A percentile compares a stretch with the other conserved stretches of the same genome.
Conservation (phyloP, 2,888 invertebrate genomes). For the Agrochola litura region DNA sequence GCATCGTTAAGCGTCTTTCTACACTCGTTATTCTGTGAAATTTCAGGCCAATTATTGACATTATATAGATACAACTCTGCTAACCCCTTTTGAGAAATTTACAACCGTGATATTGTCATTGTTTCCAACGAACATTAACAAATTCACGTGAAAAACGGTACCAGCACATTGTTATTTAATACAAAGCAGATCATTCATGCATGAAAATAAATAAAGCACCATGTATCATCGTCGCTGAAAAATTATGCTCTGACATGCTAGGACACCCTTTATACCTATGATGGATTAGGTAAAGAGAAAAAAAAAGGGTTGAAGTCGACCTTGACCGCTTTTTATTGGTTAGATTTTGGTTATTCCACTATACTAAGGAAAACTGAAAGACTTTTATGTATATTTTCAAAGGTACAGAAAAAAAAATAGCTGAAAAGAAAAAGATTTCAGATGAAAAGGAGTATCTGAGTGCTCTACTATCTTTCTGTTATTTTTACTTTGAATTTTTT, state of each 20-base stretch:
- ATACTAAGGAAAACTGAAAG: slow-evolving; percentile 9
- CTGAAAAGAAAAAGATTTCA: not conserved
- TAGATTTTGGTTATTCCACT: not conserved
- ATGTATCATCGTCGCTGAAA: slow-evolving; percentile 59
- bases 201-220: slow-evolving; percentile 44
- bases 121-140: slow-evolving; percentile 20
- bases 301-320: slow-evolving; percentile 42
- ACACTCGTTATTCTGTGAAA: not conserved
- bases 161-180: slow-evolving; percentile 43
- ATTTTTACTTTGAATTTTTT: slow-evolving; percentile 26
- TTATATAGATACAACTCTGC: not conserved
- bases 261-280: slow-evolving; percentile 54
- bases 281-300: slow-evolving; percentile 44
- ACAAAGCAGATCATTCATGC: slow-evolving; percentile 51
- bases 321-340: slow-evolving; percentile 28
- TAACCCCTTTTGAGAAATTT: not conserved
- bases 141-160: slow-evolving; percentile 7
- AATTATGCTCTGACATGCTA: slow-evolving; percentile 51
- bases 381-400: slow-evolving; percentile 3
- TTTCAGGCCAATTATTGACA: not conserved
- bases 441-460: slow-evolving; percentile 11
- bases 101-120: not conserved
- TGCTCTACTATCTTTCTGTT: not conserved
- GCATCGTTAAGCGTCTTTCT: not conserved
- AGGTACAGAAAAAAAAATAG: not conserved